Evolutionary conservation across 2,113 vertebrate genomes (phyloP).

Genomic region (Grus americana): DNA sequence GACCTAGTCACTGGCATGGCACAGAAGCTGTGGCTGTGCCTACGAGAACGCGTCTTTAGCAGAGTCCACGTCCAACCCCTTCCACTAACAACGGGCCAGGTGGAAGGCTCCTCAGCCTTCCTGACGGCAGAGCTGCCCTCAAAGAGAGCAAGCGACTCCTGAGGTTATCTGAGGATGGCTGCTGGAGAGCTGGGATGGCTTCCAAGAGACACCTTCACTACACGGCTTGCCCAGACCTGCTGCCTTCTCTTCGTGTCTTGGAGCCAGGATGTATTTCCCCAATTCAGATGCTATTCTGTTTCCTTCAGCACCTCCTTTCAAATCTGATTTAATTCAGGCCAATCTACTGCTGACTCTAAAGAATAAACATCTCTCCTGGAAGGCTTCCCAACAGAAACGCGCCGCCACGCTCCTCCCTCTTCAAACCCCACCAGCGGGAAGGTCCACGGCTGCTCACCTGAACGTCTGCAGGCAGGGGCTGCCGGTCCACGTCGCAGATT

Average conservation of each 20-base stretch:
- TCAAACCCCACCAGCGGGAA: background rate
- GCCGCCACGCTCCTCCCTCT: background rate
- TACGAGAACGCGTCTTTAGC: background rate
- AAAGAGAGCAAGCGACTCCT: background rate
- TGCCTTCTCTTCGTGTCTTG: background rate
- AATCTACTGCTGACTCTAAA: background rate
- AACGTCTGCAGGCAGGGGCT: background rate
- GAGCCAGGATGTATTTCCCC: background rate
- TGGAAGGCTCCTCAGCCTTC: background rate
- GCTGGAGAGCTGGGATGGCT: background rate
- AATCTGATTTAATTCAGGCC: background rate
- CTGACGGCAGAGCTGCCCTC: background rate
- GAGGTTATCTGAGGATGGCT: background rate
- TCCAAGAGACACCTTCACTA: background rate
- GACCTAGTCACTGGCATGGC: too few species aligned
- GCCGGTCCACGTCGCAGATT: constrained; percentile 62
- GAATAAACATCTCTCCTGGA: background rate
- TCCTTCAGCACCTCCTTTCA: background rate
- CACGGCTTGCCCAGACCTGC: background rate
- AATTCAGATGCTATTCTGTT: background rate
- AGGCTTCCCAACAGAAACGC: background rate
- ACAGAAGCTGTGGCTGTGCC: background rate
- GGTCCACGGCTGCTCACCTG: constrained; percentile 36
- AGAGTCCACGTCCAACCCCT: background rate
- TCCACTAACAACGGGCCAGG: rapidly evolving